A percentile compares a stretch with the other conserved stretches of the same genome.
These are phyloP conservation scores for Neodiprion fabricii DNA, from an alignment of 1,140 invertebrate species.

Conservation along the genomic window DNA sequence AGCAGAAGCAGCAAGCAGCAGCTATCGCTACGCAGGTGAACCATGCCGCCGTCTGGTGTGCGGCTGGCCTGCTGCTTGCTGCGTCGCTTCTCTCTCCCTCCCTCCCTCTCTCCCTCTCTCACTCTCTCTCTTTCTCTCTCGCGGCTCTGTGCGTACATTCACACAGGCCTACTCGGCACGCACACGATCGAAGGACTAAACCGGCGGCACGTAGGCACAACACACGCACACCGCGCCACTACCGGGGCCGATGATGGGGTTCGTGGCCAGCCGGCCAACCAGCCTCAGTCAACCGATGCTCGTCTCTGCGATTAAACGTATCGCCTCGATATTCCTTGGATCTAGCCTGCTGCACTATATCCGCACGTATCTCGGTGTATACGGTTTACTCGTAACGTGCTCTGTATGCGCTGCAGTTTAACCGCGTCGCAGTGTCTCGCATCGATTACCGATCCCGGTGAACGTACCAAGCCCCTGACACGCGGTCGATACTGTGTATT, in stretches of 20 bases:
- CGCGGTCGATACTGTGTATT: too few species aligned
- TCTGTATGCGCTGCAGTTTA: too few species aligned
- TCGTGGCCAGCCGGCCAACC: constrained; percentile 28
- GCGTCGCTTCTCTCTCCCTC: too few species aligned
- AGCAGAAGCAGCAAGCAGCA: not conserved
- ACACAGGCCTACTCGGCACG: not conserved
- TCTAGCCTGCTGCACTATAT: not conserved
- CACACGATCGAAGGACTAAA: not conserved
- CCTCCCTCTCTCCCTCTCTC: too few species aligned
- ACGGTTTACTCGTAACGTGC: too few species aligned
- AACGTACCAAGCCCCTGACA: too few species aligned
- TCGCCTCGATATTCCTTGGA: not conserved
- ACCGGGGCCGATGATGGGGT: constrained; percentile 25
- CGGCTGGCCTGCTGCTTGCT: not conserved
- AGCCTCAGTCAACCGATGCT: constrained; percentile 52
- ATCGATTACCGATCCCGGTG: too few species aligned
- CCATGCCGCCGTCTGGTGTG: not conserved
- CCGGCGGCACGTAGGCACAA: not conserved
- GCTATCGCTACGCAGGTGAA: not conserved
- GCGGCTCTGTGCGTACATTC: too few species aligned
- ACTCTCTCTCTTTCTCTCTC: too few species aligned
- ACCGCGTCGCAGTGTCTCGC: too few species aligned
- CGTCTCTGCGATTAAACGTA: constrained; percentile 38
- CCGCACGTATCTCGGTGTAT: too few species aligned
- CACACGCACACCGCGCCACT: not conserved